phyloP scores from a whole-genome alignment of 1,140 invertebrate genomes.

The Ips nitidus region DNA sequence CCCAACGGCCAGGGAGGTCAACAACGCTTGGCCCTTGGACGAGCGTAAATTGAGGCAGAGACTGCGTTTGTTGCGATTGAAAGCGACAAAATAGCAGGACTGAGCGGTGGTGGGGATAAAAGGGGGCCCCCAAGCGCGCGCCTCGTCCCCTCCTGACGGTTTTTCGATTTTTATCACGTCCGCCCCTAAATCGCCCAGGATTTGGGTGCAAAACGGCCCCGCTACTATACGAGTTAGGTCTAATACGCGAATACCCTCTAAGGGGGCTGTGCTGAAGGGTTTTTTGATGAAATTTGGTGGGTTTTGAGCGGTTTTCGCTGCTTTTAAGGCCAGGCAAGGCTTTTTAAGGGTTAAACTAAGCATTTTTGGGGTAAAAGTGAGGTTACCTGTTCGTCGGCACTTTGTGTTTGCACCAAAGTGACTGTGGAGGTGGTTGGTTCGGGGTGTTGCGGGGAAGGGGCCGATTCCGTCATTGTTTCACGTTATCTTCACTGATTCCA shows the following conservation, averaged over 20 bases:
- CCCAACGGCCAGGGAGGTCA: slow-evolving; percentile 71
- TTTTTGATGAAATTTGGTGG: neutral
- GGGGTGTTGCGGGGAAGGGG: slow-evolving; percentile 40
- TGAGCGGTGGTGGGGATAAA: slow-evolving; percentile 73
- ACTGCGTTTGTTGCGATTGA: slow-evolving; percentile 97
- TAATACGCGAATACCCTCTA: slow-evolving; percentile 71
- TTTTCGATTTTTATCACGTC: slow-evolving; percentile 91
- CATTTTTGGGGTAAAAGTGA: neutral
- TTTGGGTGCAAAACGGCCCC: slow-evolving; percentile 90
- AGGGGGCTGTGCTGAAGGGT: slow-evolving; percentile 25
- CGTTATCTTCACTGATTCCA: too few relatives aligned
- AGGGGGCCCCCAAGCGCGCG: slow-evolving; percentile 91
- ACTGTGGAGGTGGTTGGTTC: slow-evolving; percentile 44
- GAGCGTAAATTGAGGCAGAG: slow-evolving; percentile 84
- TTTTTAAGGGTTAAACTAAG: neutral
- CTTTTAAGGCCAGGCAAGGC: neutral
- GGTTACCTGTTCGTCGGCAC: slow-evolving; percentile 44
- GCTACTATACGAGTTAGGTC: slow-evolving; percentile 82
- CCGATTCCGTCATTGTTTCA: slow-evolving; percentile 44
- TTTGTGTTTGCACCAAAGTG: slow-evolving; percentile 39
- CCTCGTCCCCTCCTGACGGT: slow-evolving; percentile 83
- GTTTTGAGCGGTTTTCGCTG: neutral
- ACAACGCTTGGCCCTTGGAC: slow-evolving; percentile 67
- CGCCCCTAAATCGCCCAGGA: slow-evolving; percentile 90
- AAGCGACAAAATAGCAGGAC: slow-evolving; percentile 81